Percentiles rank a stretch among this genome's conserved stretches.
Evolutionary conservation across 92 coral and sea anemone species (phyloP).

Genomic region (Ricordea florida): DNA sequence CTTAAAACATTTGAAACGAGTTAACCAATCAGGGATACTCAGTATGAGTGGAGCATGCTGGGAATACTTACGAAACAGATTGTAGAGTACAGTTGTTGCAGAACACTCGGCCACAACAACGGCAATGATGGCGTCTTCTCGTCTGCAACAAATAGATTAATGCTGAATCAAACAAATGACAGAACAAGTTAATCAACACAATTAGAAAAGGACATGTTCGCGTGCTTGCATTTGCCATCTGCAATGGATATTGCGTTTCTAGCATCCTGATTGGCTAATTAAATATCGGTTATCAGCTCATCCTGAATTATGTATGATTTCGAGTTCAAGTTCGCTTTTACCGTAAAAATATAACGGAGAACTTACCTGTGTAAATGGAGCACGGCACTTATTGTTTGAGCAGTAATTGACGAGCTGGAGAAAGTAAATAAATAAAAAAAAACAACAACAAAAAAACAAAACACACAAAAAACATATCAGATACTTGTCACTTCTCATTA

Average conservation of each 20-base stretch:
- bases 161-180: too few species aligned
- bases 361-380: conserved; percentile 92
- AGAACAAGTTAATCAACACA: too few species aligned
- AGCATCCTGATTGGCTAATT: background rate
- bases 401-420: conserved; percentile 84
- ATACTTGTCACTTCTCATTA: too few species aligned
- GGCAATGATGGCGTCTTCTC: conserved; percentile 96
- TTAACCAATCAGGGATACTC: background rate
- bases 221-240: too few species aligned
- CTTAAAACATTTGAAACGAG: too few species aligned
- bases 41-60: background rate
- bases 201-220: too few species aligned
- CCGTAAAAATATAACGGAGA: too few species aligned
- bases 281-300: background rate
- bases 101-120: conserved; percentile 99
- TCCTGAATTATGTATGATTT: too few species aligned
- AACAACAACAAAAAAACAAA: too few species aligned
- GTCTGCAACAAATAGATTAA: conserved; percentile 78
- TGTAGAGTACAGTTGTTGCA: conserved; percentile 91
- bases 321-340: too few species aligned
- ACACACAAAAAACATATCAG: too few species aligned
- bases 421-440: too few species aligned
- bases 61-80: conserved; percentile 66
- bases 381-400: conserved; percentile 83
- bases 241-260: background rate